phyloP scores from a whole-genome alignment of 2,113 vertebrate genomes.

The Caloenas nicobarica region DNA sequence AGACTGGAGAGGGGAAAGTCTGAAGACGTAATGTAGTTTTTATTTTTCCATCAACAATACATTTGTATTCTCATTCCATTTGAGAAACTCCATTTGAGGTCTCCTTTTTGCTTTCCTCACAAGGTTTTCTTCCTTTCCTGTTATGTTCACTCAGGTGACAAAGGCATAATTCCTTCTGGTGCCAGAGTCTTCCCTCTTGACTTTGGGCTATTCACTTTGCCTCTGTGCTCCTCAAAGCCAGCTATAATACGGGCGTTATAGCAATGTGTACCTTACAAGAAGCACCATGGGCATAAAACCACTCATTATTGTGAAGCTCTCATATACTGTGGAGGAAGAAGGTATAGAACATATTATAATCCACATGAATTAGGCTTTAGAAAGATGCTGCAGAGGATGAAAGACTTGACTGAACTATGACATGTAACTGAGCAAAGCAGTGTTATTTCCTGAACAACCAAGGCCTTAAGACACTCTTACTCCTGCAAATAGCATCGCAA shows the following conservation, averaged over 20 bases:
- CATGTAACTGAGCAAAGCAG: not conserved
- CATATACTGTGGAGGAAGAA: not conserved
- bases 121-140: not conserved
- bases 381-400: not conserved
- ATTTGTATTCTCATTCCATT: not conserved
- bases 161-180: not conserved
- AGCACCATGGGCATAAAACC: not conserved
- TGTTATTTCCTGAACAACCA: not conserved
- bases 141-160: not conserved
- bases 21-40: not conserved
- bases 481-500: not conserved
- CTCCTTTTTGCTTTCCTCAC: not conserved
- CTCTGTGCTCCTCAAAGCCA: not conserved
- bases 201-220: not conserved
- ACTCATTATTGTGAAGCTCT: not conserved
- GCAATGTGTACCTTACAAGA: not conserved
- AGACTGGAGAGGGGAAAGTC: not conserved
- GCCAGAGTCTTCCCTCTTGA: not conserved
- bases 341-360: not conserved
- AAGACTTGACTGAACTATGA: not conserved
- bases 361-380: not conserved
- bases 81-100: not conserved
- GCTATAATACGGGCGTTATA: not conserved
- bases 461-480: not conserved
- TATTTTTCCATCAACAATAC: not conserved